These are phyloP conservation scores for Pachycephus smyrnensis DNA, from an alignment of 2,888 invertebrate species.

Conservation along the genomic window DNA sequence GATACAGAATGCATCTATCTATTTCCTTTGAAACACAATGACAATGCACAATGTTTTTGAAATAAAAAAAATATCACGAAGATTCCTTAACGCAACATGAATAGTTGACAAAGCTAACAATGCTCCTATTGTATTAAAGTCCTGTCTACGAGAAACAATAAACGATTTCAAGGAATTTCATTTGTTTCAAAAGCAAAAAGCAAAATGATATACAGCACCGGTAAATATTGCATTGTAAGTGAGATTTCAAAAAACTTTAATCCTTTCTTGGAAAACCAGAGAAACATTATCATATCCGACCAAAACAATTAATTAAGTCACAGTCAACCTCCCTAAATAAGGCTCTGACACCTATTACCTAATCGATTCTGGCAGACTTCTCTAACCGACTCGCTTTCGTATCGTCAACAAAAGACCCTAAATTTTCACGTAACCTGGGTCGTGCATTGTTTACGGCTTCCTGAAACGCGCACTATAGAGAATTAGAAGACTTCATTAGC, in stretches of 20 bases:
- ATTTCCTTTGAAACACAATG: neutral
- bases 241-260: neutral
- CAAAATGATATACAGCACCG: no score
- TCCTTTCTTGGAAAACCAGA: neutral
- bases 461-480: neutral
- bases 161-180: no score
- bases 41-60: neutral
- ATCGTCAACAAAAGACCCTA: neutral
- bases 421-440: neutral
- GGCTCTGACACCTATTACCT: neutral
- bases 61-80: neutral
- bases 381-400: neutral
- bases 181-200: no score
- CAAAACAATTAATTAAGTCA: neutral
- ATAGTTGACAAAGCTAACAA: neutral
- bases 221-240: no score
- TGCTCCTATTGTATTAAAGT: neutral
- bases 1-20: neutral
- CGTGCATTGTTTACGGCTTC: neutral
- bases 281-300: neutral
- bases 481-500: neutral
- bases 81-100: neutral
- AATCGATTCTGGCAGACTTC: neutral
- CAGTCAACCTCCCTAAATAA: neutral
- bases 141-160: no score